These are phyloP conservation scores for Matsumyia berberina DNA, from an alignment of 2,888 invertebrate species.

Conservation along the genomic window DNA sequence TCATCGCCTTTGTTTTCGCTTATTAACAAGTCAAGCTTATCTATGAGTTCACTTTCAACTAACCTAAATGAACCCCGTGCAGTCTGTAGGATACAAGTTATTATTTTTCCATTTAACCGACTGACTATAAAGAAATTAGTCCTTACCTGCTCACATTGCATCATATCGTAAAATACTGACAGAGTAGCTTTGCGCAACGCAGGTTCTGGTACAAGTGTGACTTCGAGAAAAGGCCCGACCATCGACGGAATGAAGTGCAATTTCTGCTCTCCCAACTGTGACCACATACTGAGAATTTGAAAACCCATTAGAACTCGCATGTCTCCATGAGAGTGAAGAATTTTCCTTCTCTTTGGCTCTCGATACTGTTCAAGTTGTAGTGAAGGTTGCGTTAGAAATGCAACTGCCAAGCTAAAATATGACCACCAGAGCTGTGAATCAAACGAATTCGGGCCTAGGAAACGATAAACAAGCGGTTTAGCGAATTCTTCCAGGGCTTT, in stretches of 20 bases:
- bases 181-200: conserved; percentile 94
- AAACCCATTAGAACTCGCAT: conserved; percentile 97
- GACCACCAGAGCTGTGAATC: conserved; percentile 91
- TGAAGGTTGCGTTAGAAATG: conserved; percentile 92
- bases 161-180: conserved; percentile 97
- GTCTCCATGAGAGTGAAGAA: conserved; percentile 92
- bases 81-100: conserved; percentile 79
- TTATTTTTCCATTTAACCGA: neutral
- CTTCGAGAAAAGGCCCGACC: conserved; percentile 96
- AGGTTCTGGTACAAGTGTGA: conserved; percentile 94
- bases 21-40: conserved; percentile 95
- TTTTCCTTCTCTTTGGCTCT: conserved; percentile 91
- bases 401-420: conserved; percentile 92
- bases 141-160: conserved; percentile 92
- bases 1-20: conserved; percentile 97
- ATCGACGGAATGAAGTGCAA: conserved; percentile 95
- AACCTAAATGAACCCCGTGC: conserved; percentile 94
- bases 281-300: conserved; percentile 96
- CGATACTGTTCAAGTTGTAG: conserved; percentile 92
- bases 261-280: conserved; percentile 94
- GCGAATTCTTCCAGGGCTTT: conserved; percentile 94
- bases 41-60: conserved; percentile 96
- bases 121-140: neutral
- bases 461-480: conserved; percentile 93
- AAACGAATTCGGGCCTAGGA: conserved; percentile 90